phyloP scores from a whole-genome alignment of 1,140 invertebrate species.

The Drosophila auraria region DNA sequence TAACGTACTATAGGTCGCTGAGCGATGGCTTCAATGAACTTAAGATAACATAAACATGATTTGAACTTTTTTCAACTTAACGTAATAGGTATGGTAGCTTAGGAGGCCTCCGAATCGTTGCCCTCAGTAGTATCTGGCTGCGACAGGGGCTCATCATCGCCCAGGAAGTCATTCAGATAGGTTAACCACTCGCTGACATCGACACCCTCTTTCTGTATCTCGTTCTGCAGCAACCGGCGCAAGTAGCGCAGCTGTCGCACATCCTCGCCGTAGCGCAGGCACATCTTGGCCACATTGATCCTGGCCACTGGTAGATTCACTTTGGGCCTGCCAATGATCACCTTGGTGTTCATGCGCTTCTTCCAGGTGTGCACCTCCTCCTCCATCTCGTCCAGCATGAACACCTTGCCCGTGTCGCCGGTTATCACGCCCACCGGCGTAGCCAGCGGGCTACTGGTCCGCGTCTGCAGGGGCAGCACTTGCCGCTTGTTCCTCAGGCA shows the following conservation, averaged over 20 bases:
- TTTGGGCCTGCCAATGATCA: slow-evolving; percentile 44
- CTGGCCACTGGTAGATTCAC: slow-evolving; percentile 63
- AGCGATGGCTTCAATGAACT: not conserved
- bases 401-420: slow-evolving; percentile 56
- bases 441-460: slow-evolving; percentile 53
- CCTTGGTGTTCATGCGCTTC: slow-evolving; percentile 53
- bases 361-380: slow-evolving; percentile 70
- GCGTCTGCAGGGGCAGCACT: slow-evolving; percentile 49
- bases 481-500: slow-evolving; percentile 51
- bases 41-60: slow-evolving; percentile 1
- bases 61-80: slow-evolving; percentile 12
- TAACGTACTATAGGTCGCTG: not conserved
- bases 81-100: no score
- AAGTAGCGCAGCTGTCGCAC: slow-evolving; percentile 54
- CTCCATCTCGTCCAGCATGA: slow-evolving; percentile 66
- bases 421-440: slow-evolving; percentile 56
- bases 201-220: slow-evolving; percentile 3
- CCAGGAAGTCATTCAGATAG: slow-evolving; percentile 49
- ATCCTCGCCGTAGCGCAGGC: slow-evolving; percentile 52
- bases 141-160: slow-evolving; percentile 44
- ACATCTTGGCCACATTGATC: slow-evolving; percentile 45
- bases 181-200: slow-evolving; percentile 58
- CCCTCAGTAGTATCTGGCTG: not conserved
- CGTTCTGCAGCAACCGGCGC: slow-evolving; percentile 33
- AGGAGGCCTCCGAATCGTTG: not conserved